Conservation (phyloP, 2,888 invertebrate genomes). For the Galeopsomyia nigrocyanea region DNA sequence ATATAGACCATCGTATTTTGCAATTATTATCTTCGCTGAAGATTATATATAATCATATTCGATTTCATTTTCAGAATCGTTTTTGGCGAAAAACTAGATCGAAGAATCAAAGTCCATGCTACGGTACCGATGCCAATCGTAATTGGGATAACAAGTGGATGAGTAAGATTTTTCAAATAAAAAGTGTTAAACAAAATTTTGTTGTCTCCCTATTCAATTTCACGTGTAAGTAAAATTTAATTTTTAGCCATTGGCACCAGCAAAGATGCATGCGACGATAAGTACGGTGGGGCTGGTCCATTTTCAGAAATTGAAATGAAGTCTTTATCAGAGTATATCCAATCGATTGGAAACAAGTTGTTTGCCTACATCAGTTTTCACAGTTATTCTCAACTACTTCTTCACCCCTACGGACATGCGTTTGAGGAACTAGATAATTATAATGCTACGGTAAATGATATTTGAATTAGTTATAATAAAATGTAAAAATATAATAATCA, state of each 20-base stretch:
- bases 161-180: slow-evolving; percentile 61
- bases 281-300: slow-evolving; percentile 75
- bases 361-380: slow-evolving; percentile 80
- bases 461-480: not conserved
- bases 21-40: not conserved
- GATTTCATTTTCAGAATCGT: slow-evolving; percentile 63
- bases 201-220: not conserved
- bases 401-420: slow-evolving; percentile 80
- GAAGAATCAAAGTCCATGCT: slow-evolving; percentile 63
- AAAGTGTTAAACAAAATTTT: not conserved
- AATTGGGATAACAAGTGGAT: slow-evolving; percentile 82
- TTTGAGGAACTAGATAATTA: slow-evolving; percentile 67
- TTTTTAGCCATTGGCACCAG: not conserved
- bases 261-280: slow-evolving; percentile 9
- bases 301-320: slow-evolving; percentile 80
- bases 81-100: slow-evolving; percentile 80
- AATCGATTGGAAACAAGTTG: slow-evolving; percentile 65
- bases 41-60: not conserved
- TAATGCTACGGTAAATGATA: slow-evolving; percentile 18
- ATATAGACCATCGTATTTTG: not conserved
- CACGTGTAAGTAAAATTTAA: too few relatives aligned
- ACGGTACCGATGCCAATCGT: slow-evolving; percentile 82
- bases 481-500: not conserved
- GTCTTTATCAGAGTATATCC: slow-evolving; percentile 72
- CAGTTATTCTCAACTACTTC: slow-evolving; percentile 78